Conservation (phyloP, 2,888 invertebrate genomes). For the Homarus gammarus region DNA sequence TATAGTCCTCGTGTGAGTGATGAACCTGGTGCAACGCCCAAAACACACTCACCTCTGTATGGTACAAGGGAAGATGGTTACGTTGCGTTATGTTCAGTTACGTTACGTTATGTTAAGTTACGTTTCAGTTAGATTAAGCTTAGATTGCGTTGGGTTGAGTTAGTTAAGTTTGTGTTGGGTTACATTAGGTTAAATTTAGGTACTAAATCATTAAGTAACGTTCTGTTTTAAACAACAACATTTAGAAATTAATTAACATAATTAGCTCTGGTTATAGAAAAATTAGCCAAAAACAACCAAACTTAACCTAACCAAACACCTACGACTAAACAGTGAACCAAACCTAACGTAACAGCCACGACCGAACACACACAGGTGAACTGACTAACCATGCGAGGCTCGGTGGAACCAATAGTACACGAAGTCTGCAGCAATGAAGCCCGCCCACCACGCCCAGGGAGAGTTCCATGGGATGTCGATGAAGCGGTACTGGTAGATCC, state of each 20-base stretch:
- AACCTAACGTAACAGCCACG: too few relatives aligned
- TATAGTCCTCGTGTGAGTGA: conserved; percentile 94
- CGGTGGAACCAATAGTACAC: conserved; percentile 69
- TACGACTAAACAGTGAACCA: too few relatives aligned
- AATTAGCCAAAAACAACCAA: too few relatives aligned
- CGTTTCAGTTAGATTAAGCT: not conserved
- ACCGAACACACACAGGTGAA: not conserved
- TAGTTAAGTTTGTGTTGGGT: too few relatives aligned
- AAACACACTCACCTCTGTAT: conserved; percentile 87
- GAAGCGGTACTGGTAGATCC: conserved; percentile 27
- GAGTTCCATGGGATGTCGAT: conserved; percentile 53
- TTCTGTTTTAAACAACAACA: too few relatives aligned
- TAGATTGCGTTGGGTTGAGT: not conserved
- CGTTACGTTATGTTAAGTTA: not conserved
- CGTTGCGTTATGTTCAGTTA: too few relatives aligned
- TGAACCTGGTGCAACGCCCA: conserved; percentile 96
- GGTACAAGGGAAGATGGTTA: not conserved
- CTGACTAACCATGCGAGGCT: conserved; percentile 78
- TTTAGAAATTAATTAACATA: too few relatives aligned
- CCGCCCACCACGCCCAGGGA: conserved; percentile 79
- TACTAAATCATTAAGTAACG: too few relatives aligned
- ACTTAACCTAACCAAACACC: too few relatives aligned
- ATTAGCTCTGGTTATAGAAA: too few relatives aligned
- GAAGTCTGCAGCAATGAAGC: conserved; percentile 84
- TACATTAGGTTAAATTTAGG: not conserved